Evolutionary conservation across 1,140 invertebrate genomes (phyloP).

Genomic region (Hyposmocoma kahamanoa): DNA sequence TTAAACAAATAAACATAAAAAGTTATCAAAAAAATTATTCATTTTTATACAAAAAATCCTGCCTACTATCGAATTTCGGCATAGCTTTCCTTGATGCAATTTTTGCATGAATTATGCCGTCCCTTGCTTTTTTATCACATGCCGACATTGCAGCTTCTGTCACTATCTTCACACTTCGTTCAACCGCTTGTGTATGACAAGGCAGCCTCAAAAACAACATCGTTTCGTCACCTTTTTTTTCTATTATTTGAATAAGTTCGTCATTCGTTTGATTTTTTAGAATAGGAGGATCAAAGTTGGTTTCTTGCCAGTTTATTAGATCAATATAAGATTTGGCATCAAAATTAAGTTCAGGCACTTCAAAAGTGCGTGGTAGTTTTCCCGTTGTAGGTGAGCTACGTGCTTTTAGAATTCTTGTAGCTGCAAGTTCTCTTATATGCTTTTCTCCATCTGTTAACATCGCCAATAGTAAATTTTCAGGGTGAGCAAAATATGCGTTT

Average conservation of each 20-base stretch:
- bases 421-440: constrained; percentile 28
- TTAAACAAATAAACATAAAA: constrained; percentile 10
- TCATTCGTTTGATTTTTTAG: background rate
- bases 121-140: constrained; percentile 8
- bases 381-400: too few species aligned
- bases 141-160: constrained; percentile 7
- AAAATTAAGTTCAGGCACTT: background rate
- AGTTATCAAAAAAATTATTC: constrained; percentile 5
- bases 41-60: constrained; percentile 11
- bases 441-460: constrained; percentile 32
- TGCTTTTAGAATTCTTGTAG: constrained; percentile 22
- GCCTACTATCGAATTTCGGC: constrained; percentile 13
- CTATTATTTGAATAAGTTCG: background rate
- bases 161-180: constrained; percentile 7
- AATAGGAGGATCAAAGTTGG: background rate
- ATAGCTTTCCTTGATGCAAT: too few species aligned
- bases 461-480: constrained; percentile 41
- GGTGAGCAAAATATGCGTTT: constrained; percentile 20
- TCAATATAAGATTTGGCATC: background rate
- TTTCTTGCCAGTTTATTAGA: background rate
- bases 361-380: background rate
- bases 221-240: constrained; percentile 5
- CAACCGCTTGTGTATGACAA: constrained; percentile 12
- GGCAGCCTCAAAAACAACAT: constrained; percentile 10
- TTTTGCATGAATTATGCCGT: constrained; percentile 5